These are phyloP conservation scores for Drosophila demipolita DNA, from an alignment of 2,888 invertebrate genomes.

Conservation along the genomic window DNA sequence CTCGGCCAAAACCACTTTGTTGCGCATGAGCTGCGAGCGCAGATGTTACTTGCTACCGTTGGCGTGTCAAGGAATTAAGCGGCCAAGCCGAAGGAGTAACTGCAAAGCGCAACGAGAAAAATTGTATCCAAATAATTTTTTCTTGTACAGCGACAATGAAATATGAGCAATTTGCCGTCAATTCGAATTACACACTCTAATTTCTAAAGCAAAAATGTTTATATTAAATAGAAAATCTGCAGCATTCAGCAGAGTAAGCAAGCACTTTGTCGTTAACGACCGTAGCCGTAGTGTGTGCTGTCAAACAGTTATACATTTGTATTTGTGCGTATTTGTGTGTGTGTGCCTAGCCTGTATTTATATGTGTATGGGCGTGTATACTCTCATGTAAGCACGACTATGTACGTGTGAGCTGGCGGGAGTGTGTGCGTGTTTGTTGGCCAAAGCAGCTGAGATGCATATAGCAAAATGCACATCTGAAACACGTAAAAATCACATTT, in stretches of 20 bases:
- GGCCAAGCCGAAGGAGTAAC: conserved; percentile 25
- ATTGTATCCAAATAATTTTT: background rate
- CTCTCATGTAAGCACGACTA: conserved; percentile 20
- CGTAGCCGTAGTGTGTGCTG: conserved; percentile 67
- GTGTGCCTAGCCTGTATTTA: conserved; percentile 1
- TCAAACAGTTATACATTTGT: conserved; percentile 52
- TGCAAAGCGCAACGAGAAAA: conserved; percentile 14
- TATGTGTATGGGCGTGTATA: conserved; percentile 17
- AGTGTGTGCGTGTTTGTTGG: conserved; percentile 41
- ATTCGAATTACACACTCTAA: conserved; percentile 15
- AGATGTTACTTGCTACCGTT: conserved; percentile 38
- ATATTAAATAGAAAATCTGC: conserved; percentile 67
- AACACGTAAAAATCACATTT: conserved; percentile 23
- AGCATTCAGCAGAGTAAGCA: conserved; percentile 59
- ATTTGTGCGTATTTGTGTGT: conserved; percentile 22
- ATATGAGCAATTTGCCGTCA: background rate
- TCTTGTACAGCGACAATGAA: background rate
- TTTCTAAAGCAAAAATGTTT: conserved; percentile 19
- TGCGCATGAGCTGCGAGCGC: conserved; percentile 82
- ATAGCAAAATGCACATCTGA: conserved; percentile 53
- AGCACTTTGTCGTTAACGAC: conserved; percentile 57
- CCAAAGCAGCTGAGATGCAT: conserved; percentile 75
- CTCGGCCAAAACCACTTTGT: conserved; percentile 94
- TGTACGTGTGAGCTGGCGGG: conserved; percentile 28
- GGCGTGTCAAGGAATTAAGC: conserved; percentile 29